phyloP scores from a whole-genome alignment of 1,140 invertebrate genomes.

The Caerostris extrusa region DNA sequence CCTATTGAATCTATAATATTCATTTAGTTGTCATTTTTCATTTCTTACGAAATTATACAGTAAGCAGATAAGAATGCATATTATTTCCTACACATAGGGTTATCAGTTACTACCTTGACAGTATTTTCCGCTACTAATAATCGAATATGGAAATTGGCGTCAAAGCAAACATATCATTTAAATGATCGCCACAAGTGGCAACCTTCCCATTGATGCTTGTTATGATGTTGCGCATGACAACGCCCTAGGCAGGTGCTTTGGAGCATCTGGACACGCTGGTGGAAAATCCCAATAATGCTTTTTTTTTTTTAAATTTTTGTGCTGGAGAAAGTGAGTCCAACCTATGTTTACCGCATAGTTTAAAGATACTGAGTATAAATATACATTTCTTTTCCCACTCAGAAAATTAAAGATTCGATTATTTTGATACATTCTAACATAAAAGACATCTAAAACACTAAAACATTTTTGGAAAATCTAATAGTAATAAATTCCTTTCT shows the following conservation, averaged over 20 bases:
- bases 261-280: background rate
- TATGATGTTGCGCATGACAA: background rate
- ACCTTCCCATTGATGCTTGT: background rate
- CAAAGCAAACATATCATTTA: background rate
- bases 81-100: too few species aligned
- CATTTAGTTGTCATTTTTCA: too few species aligned
- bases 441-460: too few species aligned
- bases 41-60: too few species aligned
- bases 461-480: too few species aligned
- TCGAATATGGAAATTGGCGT: background rate
- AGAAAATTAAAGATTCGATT: too few species aligned
- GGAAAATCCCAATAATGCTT: conserved; percentile 7
- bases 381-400: too few species aligned
- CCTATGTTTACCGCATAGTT: conserved; percentile 20
- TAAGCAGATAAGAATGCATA: too few species aligned
- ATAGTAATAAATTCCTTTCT: too few species aligned
- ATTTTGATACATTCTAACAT: too few species aligned
- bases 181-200: background rate
- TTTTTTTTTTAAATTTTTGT: conserved; percentile 15
- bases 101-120: too few species aligned
- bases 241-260: background rate
- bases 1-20: too few species aligned
- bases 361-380: background rate
- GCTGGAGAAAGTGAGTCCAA: background rate
- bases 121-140: background rate